Conservation (phyloP, 2,797 vertebrate species). For the Chiloscyllium punctatum region DNA sequence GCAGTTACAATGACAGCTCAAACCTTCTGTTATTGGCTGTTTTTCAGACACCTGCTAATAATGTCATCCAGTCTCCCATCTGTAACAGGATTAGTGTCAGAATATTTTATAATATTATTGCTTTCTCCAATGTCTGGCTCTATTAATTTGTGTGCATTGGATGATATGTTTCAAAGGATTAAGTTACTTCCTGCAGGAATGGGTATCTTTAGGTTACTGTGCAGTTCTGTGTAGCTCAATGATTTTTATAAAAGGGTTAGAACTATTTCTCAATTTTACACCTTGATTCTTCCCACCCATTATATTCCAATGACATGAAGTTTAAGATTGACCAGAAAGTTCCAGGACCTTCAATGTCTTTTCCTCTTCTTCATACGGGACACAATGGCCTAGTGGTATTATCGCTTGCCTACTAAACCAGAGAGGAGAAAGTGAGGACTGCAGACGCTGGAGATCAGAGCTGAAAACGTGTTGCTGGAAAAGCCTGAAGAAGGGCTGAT, state of each 20-base stretch:
- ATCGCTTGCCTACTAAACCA: no score
- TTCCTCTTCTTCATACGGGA: no score
- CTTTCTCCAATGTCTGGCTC: background rate
- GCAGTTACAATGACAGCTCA: background rate
- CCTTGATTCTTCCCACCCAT: background rate
- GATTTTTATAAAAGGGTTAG: background rate
- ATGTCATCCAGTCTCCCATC: background rate
- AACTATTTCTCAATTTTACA: background rate
- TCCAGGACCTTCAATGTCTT: background rate
- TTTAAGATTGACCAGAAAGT: background rate
- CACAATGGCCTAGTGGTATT: no score
- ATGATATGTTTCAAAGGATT: background rate
- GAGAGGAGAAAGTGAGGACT: no score
- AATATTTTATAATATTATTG: background rate
- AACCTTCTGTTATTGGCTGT: background rate
- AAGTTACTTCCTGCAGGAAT: background rate
- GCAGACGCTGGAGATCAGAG: no score
- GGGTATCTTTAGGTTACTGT: background rate
- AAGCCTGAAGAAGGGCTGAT: no score
- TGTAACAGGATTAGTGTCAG: background rate
- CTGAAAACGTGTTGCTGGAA: no score
- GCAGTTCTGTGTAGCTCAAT: background rate
- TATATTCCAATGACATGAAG: background rate
- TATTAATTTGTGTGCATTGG: background rate
- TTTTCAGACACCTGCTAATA: background rate